Evolutionary conservation across 2,113 vertebrate species (phyloP).

Genomic region (Gopherus evgoodei): DNA sequence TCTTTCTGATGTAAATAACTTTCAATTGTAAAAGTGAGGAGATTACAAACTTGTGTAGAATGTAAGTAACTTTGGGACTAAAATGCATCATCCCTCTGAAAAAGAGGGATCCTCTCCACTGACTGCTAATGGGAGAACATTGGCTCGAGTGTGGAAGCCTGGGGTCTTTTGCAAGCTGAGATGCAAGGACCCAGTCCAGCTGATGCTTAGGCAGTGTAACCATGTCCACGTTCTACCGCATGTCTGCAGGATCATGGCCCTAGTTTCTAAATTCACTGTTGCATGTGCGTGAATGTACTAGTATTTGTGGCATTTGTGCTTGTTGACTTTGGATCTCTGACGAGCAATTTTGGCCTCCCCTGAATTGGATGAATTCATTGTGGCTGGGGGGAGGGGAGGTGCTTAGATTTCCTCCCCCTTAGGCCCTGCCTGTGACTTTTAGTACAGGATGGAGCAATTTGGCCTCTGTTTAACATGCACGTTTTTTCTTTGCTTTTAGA

Average conservation of each 20-base stretch:
- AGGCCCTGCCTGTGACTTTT: background rate
- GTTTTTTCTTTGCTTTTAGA: background rate
- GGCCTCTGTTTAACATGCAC: background rate
- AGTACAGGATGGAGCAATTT: background rate
- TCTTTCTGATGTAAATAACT: background rate
- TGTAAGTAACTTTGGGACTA: background rate
- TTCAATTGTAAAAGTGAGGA: background rate
- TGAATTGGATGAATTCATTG: background rate
- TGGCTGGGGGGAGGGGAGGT: background rate
- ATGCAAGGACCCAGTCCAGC: background rate
- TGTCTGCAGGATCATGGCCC: background rate
- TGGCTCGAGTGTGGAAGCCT: background rate
- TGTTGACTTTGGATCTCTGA: background rate
- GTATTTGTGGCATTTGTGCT: background rate
- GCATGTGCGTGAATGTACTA: background rate
- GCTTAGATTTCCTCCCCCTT: background rate
- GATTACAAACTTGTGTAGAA: fast-evolving
- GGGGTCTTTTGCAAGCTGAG: background rate
- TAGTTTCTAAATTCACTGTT: background rate
- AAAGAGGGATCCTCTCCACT: too few relatives aligned
- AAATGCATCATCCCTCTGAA: background rate
- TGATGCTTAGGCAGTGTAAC: background rate
- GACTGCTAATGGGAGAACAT: background rate
- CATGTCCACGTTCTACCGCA: background rate
- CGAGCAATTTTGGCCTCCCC: background rate